Evolutionary conservation across 2,888 invertebrate species (phyloP).

Genomic region (Scotopteryx bipunctaria): DNA sequence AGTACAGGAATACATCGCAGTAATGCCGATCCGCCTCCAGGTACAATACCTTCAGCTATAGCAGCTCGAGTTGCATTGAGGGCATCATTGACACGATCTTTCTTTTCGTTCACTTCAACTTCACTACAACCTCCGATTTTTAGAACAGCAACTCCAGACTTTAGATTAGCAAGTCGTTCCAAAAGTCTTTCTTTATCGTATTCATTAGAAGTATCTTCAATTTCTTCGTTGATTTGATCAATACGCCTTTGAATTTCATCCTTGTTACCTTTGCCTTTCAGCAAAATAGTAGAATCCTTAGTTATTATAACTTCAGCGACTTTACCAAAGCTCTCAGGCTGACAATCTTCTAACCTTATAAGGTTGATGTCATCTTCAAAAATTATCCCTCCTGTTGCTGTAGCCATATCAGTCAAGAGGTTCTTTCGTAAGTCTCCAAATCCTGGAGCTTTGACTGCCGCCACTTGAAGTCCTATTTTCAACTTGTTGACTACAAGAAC

Average conservation of each 20-base stretch:
- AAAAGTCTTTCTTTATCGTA: constrained; percentile 95
- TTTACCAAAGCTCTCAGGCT: constrained; percentile 89
- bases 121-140: constrained; percentile 94
- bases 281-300: constrained; percentile 93
- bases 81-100: constrained; percentile 97
- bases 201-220: constrained; percentile 90
- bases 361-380: constrained; percentile 96
- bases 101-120: constrained; percentile 97
- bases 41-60: constrained; percentile 97
- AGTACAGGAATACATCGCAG: constrained; percentile 90
- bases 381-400: constrained; percentile 94
- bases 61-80: constrained; percentile 97
- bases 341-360: constrained; percentile 94
- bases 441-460: constrained; percentile 97
- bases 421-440: constrained; percentile 97
- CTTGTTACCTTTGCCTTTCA: constrained; percentile 89
- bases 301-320: constrained; percentile 95
- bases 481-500: constrained; percentile 94
- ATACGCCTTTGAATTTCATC: constrained; percentile 90
- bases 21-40: constrained; percentile 96
- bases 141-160: constrained; percentile 90
- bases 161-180: constrained; percentile 93
- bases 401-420: constrained; percentile 94
- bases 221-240: constrained; percentile 91
- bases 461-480: constrained; percentile 95